phyloP scores from a whole-genome alignment of 2,797 vertebrate species.

The Hipposideros larvatus region DNA sequence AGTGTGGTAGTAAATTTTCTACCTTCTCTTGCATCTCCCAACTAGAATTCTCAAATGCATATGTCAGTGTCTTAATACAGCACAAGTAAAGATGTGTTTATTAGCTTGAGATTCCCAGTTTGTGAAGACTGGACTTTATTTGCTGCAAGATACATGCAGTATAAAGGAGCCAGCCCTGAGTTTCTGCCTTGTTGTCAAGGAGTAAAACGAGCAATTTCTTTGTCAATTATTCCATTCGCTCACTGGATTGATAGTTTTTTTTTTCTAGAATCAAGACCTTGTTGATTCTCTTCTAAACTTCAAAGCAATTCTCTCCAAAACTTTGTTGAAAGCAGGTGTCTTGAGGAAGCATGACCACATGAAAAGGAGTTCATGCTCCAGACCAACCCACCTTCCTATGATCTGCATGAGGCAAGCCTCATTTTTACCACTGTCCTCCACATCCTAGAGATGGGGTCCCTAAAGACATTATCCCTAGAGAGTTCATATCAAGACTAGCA shows the following conservation, averaged over 20 bases:
- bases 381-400: background rate
- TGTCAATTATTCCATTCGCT: constrained; percentile 17
- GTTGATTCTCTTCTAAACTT: constrained; percentile 55
- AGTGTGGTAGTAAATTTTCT: background rate
- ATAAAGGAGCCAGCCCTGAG: background rate
- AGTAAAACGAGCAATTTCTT: background rate
- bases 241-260: background rate
- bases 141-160: background rate
- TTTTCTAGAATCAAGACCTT: constrained; percentile 1
- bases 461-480: background rate
- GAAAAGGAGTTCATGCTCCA: background rate
- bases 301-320: background rate
- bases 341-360: background rate
- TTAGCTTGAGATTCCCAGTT: background rate
- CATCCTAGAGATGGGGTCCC: background rate
- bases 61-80: background rate
- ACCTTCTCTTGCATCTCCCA: background rate
- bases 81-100: background rate
- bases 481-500: too few relatives aligned
- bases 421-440: background rate
- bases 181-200: background rate
- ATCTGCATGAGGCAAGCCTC: background rate
- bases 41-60: background rate
- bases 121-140: constrained; percentile 14
- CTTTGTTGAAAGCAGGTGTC: background rate